phyloP scores from a whole-genome alignment of 2,888 invertebrate species.

The Campaea margaritaria region DNA sequence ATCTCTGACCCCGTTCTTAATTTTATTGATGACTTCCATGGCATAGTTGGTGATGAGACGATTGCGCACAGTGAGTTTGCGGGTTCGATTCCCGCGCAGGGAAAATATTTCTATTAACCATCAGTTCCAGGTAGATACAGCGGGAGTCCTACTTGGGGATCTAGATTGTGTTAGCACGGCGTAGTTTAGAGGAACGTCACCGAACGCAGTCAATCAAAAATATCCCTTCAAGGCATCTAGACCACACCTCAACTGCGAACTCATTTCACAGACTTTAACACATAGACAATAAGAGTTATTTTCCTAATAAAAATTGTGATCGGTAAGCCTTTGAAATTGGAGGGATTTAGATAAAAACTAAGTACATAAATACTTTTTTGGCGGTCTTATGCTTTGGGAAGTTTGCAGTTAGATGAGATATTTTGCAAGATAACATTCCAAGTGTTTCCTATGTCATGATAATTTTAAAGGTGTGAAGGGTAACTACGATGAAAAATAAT shows the following conservation, averaged over 20 bases:
- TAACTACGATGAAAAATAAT: background rate
- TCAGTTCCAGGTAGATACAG: too few relatives aligned
- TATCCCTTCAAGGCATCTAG: constrained; percentile 2
- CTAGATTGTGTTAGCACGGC: too few relatives aligned
- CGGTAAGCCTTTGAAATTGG: constrained; percentile 23
- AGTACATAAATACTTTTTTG: constrained; percentile 6
- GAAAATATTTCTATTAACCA: too few relatives aligned
- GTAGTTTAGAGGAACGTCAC: background rate
- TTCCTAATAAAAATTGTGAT: background rate
- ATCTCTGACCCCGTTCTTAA: too few relatives aligned
- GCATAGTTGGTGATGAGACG: too few relatives aligned
- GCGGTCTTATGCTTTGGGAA: constrained; percentile 26
- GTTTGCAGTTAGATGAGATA: constrained; percentile 18
- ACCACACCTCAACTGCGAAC: background rate
- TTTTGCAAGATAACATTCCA: constrained; percentile 3
- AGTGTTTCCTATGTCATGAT: background rate
- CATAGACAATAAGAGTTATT: constrained; percentile 7
- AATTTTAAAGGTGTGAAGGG: background rate
- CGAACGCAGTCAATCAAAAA: constrained; percentile 23
- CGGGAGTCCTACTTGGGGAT: too few relatives aligned
- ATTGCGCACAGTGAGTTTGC: too few relatives aligned
- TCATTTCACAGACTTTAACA: constrained; percentile 12
- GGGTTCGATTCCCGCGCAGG: too few relatives aligned
- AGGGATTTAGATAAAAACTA: constrained; percentile 34
- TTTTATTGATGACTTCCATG: too few relatives aligned